phyloP scores from a whole-genome alignment of 2,888 invertebrate species.

The Thymelicus acteon region DNA sequence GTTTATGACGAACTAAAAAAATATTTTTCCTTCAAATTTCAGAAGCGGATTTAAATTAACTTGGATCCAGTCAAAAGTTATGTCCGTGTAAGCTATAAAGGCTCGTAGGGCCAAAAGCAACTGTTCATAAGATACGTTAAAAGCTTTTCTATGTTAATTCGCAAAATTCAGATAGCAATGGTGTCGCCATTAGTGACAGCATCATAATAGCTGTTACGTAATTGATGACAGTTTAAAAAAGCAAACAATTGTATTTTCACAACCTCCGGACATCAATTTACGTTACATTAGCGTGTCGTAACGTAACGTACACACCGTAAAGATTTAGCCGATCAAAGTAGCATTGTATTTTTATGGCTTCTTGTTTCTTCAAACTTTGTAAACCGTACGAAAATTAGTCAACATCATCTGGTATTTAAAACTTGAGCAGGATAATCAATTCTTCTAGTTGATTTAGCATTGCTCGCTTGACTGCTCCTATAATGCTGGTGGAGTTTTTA shows the following conservation, averaged over 20 bases:
- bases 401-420: conserved; percentile 7
- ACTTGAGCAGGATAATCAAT: conserved; percentile 6
- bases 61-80: no score
- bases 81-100: no score
- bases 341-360: not conserved
- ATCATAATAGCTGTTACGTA: conserved; percentile 1
- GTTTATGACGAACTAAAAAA: no score
- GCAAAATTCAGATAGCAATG: no score
- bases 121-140: no score
- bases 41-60: no score
- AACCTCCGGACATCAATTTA: conserved; percentile 6
- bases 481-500: not conserved
- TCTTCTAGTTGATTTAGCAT: conserved; percentile 8
- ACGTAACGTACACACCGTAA: not conserved
- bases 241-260: conserved; percentile 2
- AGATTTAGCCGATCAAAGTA: conserved; percentile 11
- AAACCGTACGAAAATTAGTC: conserved; percentile 5
- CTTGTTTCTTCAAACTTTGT: conserved; percentile 1
- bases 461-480: not conserved
- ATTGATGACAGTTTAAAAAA: not conserved
- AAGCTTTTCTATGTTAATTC: no score
- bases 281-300: conserved; percentile 7
- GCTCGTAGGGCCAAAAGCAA: no score
- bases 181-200: not conserved
- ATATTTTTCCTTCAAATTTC: no score